Percentiles rank a stretch among this genome's conserved stretches.
Conservation (phyloP, 1,140 invertebrate genomes). For the Phymorhynchus buccinoides region DNA sequence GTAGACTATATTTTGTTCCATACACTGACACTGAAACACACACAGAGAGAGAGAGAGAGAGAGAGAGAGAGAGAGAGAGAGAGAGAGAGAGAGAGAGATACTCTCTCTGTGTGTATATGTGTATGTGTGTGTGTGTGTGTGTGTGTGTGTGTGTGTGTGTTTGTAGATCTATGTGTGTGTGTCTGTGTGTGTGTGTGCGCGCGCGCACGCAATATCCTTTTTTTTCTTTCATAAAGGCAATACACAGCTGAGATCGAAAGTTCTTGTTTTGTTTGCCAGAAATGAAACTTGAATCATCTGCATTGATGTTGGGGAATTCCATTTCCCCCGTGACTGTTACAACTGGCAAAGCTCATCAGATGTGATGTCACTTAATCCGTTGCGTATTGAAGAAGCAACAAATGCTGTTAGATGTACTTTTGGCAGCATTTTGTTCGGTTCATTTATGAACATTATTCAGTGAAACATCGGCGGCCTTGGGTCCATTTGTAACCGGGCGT, state of each 20-base stretch:
- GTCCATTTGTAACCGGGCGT: constrained; percentile 37
- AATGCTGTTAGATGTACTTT: background rate
- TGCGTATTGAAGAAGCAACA: background rate
- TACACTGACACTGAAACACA: no score
- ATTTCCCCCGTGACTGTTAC: constrained; percentile 6
- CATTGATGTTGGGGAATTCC: constrained; percentile 22
- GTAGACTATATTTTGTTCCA: no score
- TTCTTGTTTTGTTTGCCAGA: background rate
- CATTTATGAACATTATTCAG: no score
- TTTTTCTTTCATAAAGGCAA: no score
- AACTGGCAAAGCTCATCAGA: constrained; percentile 1
- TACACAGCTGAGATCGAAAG: no score
- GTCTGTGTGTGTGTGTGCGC: constrained; percentile 11
- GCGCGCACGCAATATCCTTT: no score
- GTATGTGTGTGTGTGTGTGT: background rate
- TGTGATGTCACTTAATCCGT: background rate
- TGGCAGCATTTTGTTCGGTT: background rate
- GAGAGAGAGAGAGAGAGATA: no score
- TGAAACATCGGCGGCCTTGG: background rate
- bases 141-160: background rate
- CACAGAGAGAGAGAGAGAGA: no score
- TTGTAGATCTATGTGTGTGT: background rate
- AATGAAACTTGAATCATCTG: constrained; percentile 39
- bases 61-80: no score
- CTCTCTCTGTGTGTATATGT: no score